Conservation (phyloP, 2,797 vertebrate species). For the Cetoscarus ocellatus region DNA sequence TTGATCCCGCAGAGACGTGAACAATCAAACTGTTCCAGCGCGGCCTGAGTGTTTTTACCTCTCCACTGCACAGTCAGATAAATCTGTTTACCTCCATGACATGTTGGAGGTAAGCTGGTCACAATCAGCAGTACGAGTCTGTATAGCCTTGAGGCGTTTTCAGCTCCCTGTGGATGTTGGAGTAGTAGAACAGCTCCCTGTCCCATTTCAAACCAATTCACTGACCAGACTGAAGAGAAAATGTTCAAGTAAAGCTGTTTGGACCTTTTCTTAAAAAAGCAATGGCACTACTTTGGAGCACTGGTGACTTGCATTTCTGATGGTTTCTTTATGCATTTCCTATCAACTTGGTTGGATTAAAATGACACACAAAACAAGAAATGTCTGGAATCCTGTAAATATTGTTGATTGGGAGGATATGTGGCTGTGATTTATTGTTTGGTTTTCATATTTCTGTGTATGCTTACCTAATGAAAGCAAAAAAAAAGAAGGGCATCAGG, state of each 20-base stretch:
- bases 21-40: neutral
- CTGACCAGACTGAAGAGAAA: neutral
- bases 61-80: neutral
- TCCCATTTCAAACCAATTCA: neutral
- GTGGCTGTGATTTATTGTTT: too few relatives aligned
- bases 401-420: too few relatives aligned
- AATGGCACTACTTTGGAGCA: too few relatives aligned
- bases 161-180: neutral
- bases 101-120: neutral
- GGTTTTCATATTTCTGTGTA: too few relatives aligned
- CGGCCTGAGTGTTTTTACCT: neutral
- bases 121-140: neutral
- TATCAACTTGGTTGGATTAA: too few relatives aligned
- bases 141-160: neutral
- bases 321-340: neutral
- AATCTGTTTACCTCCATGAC: neutral
- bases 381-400: too few relatives aligned
- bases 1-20: neutral
- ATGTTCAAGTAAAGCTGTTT: neutral
- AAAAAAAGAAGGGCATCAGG: too few relatives aligned
- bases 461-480: too few relatives aligned
- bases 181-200: neutral
- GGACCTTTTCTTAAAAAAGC: neutral
- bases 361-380: too few relatives aligned
- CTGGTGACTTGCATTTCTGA: neutral